A percentile compares a stretch with the other conserved stretches of the same genome.
phyloP scores from a whole-genome alignment of 2,797 vertebrate species.

The Acanthis flammea region DNA sequence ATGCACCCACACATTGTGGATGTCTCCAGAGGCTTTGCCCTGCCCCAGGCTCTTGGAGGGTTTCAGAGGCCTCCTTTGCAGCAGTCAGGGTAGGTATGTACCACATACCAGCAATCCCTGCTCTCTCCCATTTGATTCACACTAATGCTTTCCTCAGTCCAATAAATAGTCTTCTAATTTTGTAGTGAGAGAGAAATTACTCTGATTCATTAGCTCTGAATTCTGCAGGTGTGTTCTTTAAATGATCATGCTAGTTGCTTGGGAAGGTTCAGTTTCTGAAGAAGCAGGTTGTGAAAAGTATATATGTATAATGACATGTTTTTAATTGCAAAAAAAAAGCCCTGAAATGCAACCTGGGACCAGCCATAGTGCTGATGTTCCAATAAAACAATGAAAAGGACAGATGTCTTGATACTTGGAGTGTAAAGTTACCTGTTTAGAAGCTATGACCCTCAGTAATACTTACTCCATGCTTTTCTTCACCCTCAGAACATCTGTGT shows the following conservation, averaged over 20 bases:
- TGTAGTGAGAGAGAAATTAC: not conserved
- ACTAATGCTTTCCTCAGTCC: not conserved
- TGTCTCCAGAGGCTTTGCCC: not conserved
- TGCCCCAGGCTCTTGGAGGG: not conserved
- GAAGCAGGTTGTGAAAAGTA: not conserved
- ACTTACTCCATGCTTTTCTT: not conserved
- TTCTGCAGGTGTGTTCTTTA: not conserved
- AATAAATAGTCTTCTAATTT: not conserved
- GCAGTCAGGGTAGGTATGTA: fast-evolving
- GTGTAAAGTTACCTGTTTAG: not conserved
- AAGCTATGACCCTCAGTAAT: not conserved
- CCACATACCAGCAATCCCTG: not conserved
- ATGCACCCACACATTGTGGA: not conserved
- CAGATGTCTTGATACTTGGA: not conserved
- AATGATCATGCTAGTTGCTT: not conserved
- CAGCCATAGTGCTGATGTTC: not conserved
- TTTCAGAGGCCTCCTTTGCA: not conserved
- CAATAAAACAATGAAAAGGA: not conserved
- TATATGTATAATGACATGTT: not conserved
- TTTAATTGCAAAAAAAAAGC: not conserved
- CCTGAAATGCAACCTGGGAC: not conserved
- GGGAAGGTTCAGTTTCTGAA: not conserved
- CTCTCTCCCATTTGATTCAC: not conserved
- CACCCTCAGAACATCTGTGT: not conserved
- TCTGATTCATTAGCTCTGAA: not conserved